Base-by-base conservation (phyloP, 1,140 invertebrate species). In the Ephestia elutella region DNA sequence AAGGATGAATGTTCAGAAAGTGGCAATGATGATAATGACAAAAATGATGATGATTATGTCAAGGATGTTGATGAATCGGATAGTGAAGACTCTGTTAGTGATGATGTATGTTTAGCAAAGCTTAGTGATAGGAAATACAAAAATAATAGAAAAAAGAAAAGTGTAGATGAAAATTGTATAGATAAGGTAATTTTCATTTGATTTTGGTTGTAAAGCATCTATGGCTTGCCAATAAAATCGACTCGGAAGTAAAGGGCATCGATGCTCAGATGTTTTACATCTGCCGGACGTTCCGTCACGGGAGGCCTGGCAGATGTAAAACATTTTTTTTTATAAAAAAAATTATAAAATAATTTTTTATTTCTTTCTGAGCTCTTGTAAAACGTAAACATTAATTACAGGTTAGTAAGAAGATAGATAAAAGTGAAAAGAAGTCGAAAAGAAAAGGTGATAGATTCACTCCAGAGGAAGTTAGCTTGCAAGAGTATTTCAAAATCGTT, bases 401-500 rank as follows among this genome's bases (percentile, higher is more conserved):
- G 38, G 38, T 38, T 38, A 38, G 5, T 5, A 15, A 44, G 38
- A 44, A 44, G 15, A 44, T 7, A 15, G 38, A 15, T n/a, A 44
- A 17, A 44, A 49, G 19, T 15, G 20, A 53, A 25, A 50, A 17
- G 18, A 50, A 53, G 20, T 25, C 18, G 1, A 53, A 25, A 21
- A 53, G 50, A n/a, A 53, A 11, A 7, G 7, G 11, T 2, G 2
- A 55, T 56, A 49, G 61, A 30, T 21, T 69, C 0, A 69, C 67
- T 10, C 57, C 56, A 21, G 57, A 60, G 54, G 67, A 66, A 55
- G 10, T 56, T 1, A 44, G 57, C 7, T 66, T 70, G 59, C 35
- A 61, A 11, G 49, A 60, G 57, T 57, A 70, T 44, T 70, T 70
- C 11, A 32, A 59, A 49, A 59, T 70, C 10, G 50, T 62, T 0